A percentile compares a stretch with the other conserved stretches of the same genome.
Conservation (phyloP, 2,113 vertebrate species). For the Phylloscopus trochiloides region DNA sequence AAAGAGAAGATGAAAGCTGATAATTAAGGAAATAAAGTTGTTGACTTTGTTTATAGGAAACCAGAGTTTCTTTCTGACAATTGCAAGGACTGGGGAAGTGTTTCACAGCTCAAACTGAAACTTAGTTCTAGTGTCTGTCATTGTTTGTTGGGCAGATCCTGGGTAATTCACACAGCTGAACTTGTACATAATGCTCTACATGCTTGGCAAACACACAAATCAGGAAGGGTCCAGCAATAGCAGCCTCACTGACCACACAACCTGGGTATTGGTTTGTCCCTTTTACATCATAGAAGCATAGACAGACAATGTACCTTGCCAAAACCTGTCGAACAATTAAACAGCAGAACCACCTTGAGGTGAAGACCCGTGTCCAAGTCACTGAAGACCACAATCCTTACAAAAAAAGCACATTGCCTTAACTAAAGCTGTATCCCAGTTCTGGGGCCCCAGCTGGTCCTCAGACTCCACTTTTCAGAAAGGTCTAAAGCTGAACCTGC, state of each 20-base stretch:
- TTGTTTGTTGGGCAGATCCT: background rate
- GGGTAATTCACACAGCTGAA: background rate
- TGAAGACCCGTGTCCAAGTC: fast-evolving
- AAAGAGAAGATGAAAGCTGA: background rate
- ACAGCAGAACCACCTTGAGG: background rate
- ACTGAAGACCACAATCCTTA: background rate
- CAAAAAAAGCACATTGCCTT: background rate
- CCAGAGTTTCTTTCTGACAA: background rate
- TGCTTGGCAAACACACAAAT: background rate
- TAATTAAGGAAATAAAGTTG: background rate
- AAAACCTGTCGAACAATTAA: background rate
- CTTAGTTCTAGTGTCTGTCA: background rate
- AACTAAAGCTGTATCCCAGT: background rate
- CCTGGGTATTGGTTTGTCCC: fast-evolving
- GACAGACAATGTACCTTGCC: background rate
- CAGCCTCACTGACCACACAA: background rate
- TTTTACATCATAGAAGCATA: background rate
- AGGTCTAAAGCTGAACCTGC: background rate
- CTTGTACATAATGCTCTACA: background rate
- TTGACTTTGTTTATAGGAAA: background rate
- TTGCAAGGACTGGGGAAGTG: background rate
- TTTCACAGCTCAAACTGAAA: background rate
- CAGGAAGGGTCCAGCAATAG: background rate
- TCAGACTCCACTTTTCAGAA: background rate
- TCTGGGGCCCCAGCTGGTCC: background rate